A percentile compares a stretch with the other conserved stretches of the same genome.
phyloP scores from a whole-genome alignment of 2,888 invertebrate genomes.

The Cheilosia urbana region DNA sequence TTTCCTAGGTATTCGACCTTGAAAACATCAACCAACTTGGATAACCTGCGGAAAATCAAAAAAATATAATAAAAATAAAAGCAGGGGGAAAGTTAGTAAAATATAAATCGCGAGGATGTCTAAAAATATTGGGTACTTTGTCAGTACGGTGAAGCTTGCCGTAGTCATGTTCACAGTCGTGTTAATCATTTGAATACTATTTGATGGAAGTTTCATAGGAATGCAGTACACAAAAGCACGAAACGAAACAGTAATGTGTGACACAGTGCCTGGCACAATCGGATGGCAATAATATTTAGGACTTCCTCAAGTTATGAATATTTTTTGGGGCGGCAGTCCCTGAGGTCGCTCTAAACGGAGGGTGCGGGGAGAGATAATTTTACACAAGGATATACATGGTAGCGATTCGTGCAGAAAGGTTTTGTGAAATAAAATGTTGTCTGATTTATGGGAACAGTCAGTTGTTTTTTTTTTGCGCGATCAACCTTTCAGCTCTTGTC shows the following conservation, averaged over 20 bases:
- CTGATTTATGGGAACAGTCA: conserved; percentile 38
- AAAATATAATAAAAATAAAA: conserved; percentile 6
- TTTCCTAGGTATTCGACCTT: conserved; percentile 67
- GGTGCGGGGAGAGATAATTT: conserved; percentile 21
- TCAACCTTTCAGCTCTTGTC: not conserved
- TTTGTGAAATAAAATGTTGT: not conserved
- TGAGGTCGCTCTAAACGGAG: not conserved
- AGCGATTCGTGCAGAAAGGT: conserved; percentile 1
- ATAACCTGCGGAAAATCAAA: conserved; percentile 45
- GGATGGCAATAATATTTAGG: conserved; percentile 29
- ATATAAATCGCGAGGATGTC: conserved; percentile 30
- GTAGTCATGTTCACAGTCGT: conserved; percentile 54
- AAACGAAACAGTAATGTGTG: conserved; percentile 29
- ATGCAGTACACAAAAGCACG: conserved; percentile 48
- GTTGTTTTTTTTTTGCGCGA: not conserved
- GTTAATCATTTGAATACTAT: conserved; percentile 66
- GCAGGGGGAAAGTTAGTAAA: conserved; percentile 28
- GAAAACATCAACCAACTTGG: conserved; percentile 57
- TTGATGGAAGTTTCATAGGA: conserved; percentile 56
- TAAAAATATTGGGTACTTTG: conserved; percentile 23
- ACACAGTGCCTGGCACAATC: conserved; percentile 64
- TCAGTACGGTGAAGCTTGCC: conserved; percentile 19
- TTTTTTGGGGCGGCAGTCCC: not conserved
- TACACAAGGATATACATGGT: conserved; percentile 7
- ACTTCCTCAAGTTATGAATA: conserved; percentile 12